Percentiles rank a stretch among this genome's conserved stretches.
Evolutionary conservation across 2,113 vertebrate species (phyloP).

Genomic region (Aplodontia rufa): DNA sequence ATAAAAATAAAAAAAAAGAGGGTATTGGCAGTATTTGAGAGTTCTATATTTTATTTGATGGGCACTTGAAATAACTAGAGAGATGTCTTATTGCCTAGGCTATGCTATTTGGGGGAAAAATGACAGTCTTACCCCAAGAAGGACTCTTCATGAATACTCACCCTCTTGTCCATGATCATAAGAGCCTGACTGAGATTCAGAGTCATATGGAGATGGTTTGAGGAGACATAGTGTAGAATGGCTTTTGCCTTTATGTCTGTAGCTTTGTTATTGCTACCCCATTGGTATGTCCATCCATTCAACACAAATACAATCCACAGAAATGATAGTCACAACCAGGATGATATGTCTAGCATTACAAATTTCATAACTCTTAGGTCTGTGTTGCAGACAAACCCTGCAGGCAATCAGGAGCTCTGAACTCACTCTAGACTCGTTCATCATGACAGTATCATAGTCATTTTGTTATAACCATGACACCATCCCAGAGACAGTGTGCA

Average conservation of each 20-base stretch:
- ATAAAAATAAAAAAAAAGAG: not conserved
- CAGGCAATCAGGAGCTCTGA: not conserved
- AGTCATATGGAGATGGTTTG: not conserved
- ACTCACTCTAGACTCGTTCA: not conserved
- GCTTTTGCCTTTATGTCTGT: not conserved
- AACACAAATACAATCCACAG: not conserved
- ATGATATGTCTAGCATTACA: not conserved
- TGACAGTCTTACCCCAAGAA: not conserved
- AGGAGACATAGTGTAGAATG: not conserved
- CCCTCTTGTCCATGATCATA: not conserved
- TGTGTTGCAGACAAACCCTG: not conserved
- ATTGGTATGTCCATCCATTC: not conserved
- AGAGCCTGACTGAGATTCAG: not conserved
- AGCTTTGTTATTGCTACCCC: not conserved
- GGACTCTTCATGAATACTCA: not conserved
- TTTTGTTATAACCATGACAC: not conserved
- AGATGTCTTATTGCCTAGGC: not conserved
- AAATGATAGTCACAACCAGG: not conserved
- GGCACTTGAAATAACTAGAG: not conserved
- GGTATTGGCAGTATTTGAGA: too few relatives aligned
- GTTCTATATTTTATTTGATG: not conserved
- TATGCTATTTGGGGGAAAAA: not conserved
- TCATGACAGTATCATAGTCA: not conserved
- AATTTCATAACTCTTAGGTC: not conserved
- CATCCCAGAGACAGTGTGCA: not conserved